Evolutionary conservation across 2,888 invertebrate species (phyloP).

Genomic region (Rhamnusium bicolor): DNA sequence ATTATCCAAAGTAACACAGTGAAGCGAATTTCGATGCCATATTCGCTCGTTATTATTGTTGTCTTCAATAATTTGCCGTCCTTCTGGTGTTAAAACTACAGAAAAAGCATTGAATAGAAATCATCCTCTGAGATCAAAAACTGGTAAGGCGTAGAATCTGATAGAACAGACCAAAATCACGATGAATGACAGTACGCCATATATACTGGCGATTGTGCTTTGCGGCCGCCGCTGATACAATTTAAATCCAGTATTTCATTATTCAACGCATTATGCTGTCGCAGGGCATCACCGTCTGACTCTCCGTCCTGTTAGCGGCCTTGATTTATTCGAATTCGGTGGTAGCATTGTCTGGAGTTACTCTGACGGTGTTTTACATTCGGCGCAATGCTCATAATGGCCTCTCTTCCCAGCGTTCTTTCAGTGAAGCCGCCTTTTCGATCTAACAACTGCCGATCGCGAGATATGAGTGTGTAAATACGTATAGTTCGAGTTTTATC

Average conservation of each 20-base stretch:
- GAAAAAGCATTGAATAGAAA: conserved; percentile 19
- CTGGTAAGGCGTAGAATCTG: conserved; percentile 32
- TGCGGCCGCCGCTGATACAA: conserved; percentile 64
- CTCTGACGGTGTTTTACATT: conserved; percentile 59
- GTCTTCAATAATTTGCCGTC: not conserved
- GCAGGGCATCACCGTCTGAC: conserved; percentile 64
- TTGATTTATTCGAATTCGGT: conserved; percentile 69
- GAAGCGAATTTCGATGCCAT: not conserved
- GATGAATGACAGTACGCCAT: conserved; percentile 63
- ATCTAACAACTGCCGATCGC: conserved; percentile 38
- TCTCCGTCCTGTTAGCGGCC: conserved; percentile 68
- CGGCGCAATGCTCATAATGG: conserved; percentile 59
- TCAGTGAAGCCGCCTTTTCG: conserved; percentile 42
- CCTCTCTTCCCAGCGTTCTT: conserved; percentile 53
- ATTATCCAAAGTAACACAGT: not conserved
- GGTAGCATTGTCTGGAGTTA: conserved; percentile 62
- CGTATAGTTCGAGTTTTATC: conserved; percentile 29
- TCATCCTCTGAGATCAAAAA: conserved; percentile 22
- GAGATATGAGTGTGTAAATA: conserved; percentile 37
- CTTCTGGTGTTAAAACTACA: conserved; percentile 15
- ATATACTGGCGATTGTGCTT: conserved; percentile 50
- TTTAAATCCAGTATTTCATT: conserved; percentile 70
- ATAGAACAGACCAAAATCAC: conserved; percentile 57
- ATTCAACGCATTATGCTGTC: conserved; percentile 69
- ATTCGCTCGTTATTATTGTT: not conserved